Conservation (phyloP, 1,140 invertebrate species). For the Linepithema humile region DNA sequence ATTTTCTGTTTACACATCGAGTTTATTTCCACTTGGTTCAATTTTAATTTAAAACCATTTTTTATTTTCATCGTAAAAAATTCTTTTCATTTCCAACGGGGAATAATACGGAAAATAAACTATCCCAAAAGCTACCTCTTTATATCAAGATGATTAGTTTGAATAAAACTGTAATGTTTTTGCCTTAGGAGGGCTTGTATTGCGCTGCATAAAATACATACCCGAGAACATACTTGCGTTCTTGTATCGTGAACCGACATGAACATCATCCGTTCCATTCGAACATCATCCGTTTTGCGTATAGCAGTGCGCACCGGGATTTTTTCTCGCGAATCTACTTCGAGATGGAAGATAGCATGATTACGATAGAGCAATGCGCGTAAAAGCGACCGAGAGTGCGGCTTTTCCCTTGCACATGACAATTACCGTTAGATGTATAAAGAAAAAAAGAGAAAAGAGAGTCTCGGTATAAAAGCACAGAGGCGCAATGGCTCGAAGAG, state of each 20-base stretch:
- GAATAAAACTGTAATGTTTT: not conserved
- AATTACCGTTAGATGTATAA: conserved; percentile 30
- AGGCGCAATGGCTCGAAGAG: conserved; percentile 3
- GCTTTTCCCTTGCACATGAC: conserved; percentile 15
- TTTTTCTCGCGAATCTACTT: conserved; percentile 18
- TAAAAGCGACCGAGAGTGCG: conserved; percentile 10
- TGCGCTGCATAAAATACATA: not conserved
- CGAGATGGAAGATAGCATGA: not conserved
- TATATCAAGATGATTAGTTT: not conserved
- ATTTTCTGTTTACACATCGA: too few species aligned
- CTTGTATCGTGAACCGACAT: not conserved
- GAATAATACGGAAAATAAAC: not conserved
- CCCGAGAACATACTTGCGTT: not conserved
- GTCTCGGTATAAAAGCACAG: conserved; percentile 10
- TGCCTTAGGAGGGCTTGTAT: not conserved
- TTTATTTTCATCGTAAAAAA: not conserved
- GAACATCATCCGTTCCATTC: not conserved
- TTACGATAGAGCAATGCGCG: conserved; percentile 43
- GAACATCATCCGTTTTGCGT: not conserved
- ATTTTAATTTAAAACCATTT: too few species aligned
- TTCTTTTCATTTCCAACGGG: not conserved
- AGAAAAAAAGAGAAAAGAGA: not conserved
- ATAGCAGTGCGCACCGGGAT: not conserved
- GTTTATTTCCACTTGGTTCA: too few species aligned
- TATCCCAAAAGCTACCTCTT: not conserved